Evolutionary conservation across 2,113 vertebrate species (phyloP), one percentile per base, ranked within the genome.

Genomic region (Pomatorhinus ruficollis): DNA sequence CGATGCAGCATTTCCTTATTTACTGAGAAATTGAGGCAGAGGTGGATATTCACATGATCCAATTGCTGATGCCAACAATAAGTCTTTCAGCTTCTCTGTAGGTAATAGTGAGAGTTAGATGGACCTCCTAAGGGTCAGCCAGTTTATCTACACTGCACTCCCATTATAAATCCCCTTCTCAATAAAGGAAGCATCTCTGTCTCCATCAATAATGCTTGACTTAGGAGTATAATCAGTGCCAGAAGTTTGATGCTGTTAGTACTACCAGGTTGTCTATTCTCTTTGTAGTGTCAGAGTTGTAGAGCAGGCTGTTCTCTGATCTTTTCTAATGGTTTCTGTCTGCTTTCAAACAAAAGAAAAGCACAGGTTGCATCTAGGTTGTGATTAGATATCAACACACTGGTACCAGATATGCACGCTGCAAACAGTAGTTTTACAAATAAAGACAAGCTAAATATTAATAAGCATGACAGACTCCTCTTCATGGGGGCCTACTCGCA

Each of bases 211-310:
- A 84, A 80, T 5, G 8, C 66, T 85, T 57, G 70, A 82, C 35
- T 59, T 52, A 14, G 5, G 6, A 87, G 20, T 15, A 28, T 69
- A 87, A 93, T 85, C 45, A 76, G 49, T 65, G 66, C 49, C 78
- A 88, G 70, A 79, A 72, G 37, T 72, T 68, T 49, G 24, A 22
- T 59, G 60, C 50, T 63, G 64, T 70, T 90, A 52, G 40, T 65
- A 53, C 54, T 83, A 45, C 22, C 13, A 76, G 37, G 37, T 53
- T 82, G 22, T 79, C 70, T 90, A 59, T 76, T 84, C 65, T 60
- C 77, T 96, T 87, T 95, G 84, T 78, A 94, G 69, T 50, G 57
- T 72, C 70, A 93, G 57, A 93, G 49, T 40, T 76, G 39, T 44
- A 79, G 33, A 90, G n/a, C 45, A 83, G 75, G 15, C 20, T 87